Conservation (phyloP, 1,140 invertebrate genomes). For the Drosophila rufa region DNA sequence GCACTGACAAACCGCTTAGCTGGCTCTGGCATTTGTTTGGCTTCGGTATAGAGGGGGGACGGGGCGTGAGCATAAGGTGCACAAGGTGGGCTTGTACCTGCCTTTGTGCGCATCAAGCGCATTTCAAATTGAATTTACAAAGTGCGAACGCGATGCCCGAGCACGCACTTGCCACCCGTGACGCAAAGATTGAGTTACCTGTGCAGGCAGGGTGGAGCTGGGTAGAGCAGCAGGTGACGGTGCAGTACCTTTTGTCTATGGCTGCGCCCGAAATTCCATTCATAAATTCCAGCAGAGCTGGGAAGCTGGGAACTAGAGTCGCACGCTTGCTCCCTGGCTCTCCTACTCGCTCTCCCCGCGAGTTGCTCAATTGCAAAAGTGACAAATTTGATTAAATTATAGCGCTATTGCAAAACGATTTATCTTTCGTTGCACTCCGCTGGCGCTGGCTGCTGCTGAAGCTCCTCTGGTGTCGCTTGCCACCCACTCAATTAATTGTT, state of each 20-base stretch:
- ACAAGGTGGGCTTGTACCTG: slow-evolving; percentile 29
- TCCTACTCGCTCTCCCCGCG: slow-evolving; percentile 1
- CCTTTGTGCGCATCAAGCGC: slow-evolving; percentile 67
- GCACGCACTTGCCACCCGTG: slow-evolving; percentile 46
- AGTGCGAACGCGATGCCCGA: slow-evolving; percentile 53
- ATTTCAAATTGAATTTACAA: slow-evolving; percentile 77
- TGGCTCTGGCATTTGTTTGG: slow-evolving; percentile 58
- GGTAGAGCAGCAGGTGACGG: no score
- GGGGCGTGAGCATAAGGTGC: slow-evolving; percentile 17
- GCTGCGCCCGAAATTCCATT: slow-evolving; percentile 42
- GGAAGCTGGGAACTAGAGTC: slow-evolving; percentile 9
- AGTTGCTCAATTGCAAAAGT: slow-evolving; percentile 80
- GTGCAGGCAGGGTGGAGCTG: slow-evolving; percentile 5
- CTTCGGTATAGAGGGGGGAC: slow-evolving; percentile 28
- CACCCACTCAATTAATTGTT: slow-evolving; percentile 81
- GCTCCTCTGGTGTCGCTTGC: slow-evolving; percentile 32
- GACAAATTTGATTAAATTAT: slow-evolving; percentile 84
- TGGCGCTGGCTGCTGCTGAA: slow-evolving; percentile 38
- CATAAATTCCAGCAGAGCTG: slow-evolving; percentile 58
- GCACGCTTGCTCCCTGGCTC: neutral
- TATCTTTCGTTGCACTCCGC: slow-evolving; percentile 75
- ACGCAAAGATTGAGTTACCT: slow-evolving; percentile 43
- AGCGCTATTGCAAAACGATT: slow-evolving; percentile 82
- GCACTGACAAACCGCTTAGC: slow-evolving; percentile 58
- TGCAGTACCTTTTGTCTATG: slow-evolving; percentile 15